Evolutionary conservation across 2,113 vertebrate genomes (phyloP), one percentile per base, ranked within the genome.

Genomic region (Takifugu flavidus): DNA sequence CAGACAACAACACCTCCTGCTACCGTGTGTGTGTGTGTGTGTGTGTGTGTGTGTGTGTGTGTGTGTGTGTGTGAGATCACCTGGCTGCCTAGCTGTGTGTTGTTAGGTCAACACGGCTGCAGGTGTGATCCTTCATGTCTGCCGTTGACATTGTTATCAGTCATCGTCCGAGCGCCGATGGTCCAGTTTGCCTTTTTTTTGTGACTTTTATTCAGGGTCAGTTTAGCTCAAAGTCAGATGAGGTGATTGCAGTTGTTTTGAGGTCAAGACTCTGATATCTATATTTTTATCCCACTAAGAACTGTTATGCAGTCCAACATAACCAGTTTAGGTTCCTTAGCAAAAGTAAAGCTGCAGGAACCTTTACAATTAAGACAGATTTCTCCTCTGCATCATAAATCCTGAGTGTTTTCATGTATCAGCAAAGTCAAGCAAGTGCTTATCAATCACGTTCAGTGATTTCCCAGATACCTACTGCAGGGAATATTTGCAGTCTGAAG

Each of bases 51-150:
- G 51, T 65, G 28, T 55, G 67, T 65, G 62, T 60, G 49, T 57
- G 55, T 65, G 65, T 49, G 28, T 53, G 42, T 34, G 53, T 52
- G 63, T 52, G 52, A 26, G 47, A 20, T 25, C 56, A 53, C 25
- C 54, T 54, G 62, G 45, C 62, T 49, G 53, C 46, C 45, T 71
- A 63, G 66, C 65, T 77, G 75, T 70, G 69, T 75, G 82, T 81
- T 88, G 83, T 86, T 77, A 86, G 89, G 89, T 86, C 88, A 85
- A 70, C 70, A 67, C 67, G 70, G 74, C 75, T 77, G 77, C 83
- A 83, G 79, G 68, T 84, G 77, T 79, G 77, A 88, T 82, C 84
- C 74, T 70, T 83, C 62, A 80, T 81, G 85, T 86, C 78, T 75
- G 62, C 57, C 54, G 67, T 70, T 87, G 85, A 86, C 87, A 85